Evolutionary conservation across 2,113 vertebrate species (phyloP).

Genomic region (Megatriorchis doriae): DNA sequence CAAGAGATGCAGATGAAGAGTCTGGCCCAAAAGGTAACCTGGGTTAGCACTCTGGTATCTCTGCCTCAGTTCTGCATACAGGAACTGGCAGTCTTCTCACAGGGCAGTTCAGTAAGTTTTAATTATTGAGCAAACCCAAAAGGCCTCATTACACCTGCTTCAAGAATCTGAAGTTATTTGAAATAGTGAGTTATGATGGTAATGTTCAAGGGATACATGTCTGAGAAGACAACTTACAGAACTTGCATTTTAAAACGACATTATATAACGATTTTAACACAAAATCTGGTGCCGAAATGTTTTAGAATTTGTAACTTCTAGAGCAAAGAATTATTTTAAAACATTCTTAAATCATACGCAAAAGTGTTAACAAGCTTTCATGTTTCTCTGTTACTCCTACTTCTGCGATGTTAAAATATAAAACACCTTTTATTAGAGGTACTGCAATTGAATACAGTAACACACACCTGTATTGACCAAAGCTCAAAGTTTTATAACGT

Average conservation of each 20-base stretch:
- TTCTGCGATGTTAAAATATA: not conserved
- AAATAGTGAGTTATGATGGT: fast-evolving
- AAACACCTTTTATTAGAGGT: not conserved
- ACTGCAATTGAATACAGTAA: not conserved
- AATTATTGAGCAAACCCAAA: not conserved
- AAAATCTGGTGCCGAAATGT: not conserved
- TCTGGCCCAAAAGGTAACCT: not conserved
- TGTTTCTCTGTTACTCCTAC: not conserved
- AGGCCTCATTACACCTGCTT: not conserved
- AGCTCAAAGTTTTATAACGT: not conserved
- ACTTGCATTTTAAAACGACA: not conserved
- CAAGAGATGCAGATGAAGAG: not conserved
- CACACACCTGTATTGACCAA: not conserved
- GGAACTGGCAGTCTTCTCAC: not conserved
- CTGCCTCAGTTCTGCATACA: not conserved
- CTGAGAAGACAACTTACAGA: not conserved
- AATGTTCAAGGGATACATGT: fast-evolving
- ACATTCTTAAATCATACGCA: fast-evolving
- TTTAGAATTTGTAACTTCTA: not conserved
- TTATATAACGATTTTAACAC: not conserved
- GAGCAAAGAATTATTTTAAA: not conserved
- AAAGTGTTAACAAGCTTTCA: not conserved
- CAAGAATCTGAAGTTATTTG: not conserved
- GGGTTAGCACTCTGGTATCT: fast-evolving
- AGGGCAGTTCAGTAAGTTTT: not conserved